These are phyloP conservation scores for Cynocephalus volans DNA, from an alignment of 2,113 vertebrate species.

Conservation along the genomic window DNA sequence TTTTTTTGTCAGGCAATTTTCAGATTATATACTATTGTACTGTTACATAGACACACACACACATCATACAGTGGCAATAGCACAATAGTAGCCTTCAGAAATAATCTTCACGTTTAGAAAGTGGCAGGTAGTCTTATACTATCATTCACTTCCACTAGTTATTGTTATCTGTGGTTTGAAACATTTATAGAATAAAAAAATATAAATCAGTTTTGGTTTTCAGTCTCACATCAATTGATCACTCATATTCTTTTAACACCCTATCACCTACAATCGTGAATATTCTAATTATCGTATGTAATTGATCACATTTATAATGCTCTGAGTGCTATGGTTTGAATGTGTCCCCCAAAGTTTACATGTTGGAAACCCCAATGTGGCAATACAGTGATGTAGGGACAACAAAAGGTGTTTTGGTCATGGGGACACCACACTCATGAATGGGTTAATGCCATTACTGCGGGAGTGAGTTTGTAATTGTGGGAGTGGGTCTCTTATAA, in stretches of 20 bases:
- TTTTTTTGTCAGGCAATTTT: background rate
- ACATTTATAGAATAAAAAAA: background rate
- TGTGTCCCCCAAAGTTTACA: background rate
- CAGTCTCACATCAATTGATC: background rate
- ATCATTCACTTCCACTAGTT: background rate
- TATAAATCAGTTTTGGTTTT: background rate
- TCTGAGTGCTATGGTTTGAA: background rate
- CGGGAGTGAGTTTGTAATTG: background rate
- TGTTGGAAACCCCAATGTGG: background rate
- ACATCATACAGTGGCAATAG: background rate
- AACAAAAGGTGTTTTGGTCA: background rate
- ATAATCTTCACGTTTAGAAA: background rate
- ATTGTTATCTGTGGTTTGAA: background rate
- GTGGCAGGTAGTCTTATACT: background rate
- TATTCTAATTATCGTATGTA: background rate
- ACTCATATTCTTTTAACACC: background rate
- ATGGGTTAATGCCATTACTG: background rate
- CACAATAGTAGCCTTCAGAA: background rate
- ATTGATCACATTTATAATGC: background rate
- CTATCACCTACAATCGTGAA: background rate
- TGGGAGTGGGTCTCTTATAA: background rate
- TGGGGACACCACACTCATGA: rapidly evolving
- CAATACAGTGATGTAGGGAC: rapidly evolving
- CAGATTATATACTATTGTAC: background rate
- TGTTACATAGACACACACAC: too few relatives aligned